Base-by-base conservation (phyloP, 1,140 invertebrate genomes). In the Sesamia nonagrioides region DNA sequence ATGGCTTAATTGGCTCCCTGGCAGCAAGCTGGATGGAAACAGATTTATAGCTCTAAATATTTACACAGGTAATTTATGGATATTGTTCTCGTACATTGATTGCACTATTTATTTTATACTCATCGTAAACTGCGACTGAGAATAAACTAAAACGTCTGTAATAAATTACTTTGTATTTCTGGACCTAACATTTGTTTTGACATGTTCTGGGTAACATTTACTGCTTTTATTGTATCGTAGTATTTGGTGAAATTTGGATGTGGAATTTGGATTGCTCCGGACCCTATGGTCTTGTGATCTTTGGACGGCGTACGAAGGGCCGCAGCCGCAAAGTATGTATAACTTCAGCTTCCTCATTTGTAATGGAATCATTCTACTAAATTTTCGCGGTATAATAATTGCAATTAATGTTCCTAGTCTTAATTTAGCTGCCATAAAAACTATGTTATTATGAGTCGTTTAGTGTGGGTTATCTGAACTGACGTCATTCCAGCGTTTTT, bases 21-120 rank as follows among this genome's bases (percentile, higher is more conserved):
- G 61, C 37, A 9, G 37, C 37, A 6, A 18, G 37, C 37, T 37
- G 61, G 37, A 66, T 66, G 21, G n/a, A 66, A 66, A 42, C 17
- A 42, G 37, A 66, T 66, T 66, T 66, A 66, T 66, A 8, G 42
- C 37, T 13, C 11, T 66, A 66, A 66, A 66, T 42, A 66, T 42
- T 66, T 42, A 42, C 17, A 6, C 17, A 21, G 35, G 60, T 66
- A 66, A 42, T 66, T 42, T 42, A 66, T 66, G 18, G 61, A 66
- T 37, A 66, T 66, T 66, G 37, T 66, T 21, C 8, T 42, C 6
- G 37, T 42, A 17, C 9, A 66, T 66, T 45, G 18, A 66, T 42
- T 7, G 17, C 60, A 63, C n/a, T 63, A 40, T 63, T 40, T 63
- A n/a, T 60, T 60, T 60, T 35, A 40, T 60, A 35, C 35, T 52